Evolutionary conservation across 2,113 vertebrate genomes (phyloP).

Genomic region (Limanda limanda): DNA sequence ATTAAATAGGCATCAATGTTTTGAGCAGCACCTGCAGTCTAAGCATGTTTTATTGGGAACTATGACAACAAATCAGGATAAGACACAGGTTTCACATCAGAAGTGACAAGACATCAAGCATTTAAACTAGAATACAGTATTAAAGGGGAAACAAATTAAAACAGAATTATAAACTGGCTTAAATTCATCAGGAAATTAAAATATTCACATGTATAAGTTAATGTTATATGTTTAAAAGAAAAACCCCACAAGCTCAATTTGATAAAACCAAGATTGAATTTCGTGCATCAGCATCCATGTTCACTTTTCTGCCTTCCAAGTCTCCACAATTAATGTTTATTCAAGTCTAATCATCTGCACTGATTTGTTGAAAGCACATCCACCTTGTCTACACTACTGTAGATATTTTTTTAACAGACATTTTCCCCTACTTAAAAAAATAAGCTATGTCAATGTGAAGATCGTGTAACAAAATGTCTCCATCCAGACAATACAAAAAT

Average conservation of each 20-base stretch:
- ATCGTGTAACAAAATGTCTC: too few relatives aligned
- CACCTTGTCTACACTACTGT: not conserved
- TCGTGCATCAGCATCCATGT: not conserved
- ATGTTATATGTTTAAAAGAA: not conserved
- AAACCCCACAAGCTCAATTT: too few relatives aligned
- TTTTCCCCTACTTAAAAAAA: too few relatives aligned
- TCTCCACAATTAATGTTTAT: too few relatives aligned
- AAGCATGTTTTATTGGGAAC: constrained; percentile 59
- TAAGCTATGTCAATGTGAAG: too few relatives aligned
- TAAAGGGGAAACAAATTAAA: constrained; percentile 1
- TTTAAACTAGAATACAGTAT: constrained; percentile 23
- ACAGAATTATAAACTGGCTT: not conserved
- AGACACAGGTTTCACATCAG: constrained; percentile 42
- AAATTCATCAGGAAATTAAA: not conserved
- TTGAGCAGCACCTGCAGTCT: constrained; percentile 17
- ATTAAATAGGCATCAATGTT: constrained; percentile 21
- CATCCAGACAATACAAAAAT: too few relatives aligned
- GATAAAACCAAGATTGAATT: not conserved
- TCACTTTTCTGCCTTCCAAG: too few relatives aligned
- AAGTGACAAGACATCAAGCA: constrained; percentile 20
- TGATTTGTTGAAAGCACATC: not conserved
- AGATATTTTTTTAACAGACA: too few relatives aligned
- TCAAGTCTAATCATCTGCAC: too few relatives aligned
- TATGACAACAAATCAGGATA: constrained; percentile 30
- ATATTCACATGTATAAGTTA: not conserved